Evolutionary conservation across 2,797 vertebrate species (phyloP).

Genomic region (Sebastes hubbsi): DNA sequence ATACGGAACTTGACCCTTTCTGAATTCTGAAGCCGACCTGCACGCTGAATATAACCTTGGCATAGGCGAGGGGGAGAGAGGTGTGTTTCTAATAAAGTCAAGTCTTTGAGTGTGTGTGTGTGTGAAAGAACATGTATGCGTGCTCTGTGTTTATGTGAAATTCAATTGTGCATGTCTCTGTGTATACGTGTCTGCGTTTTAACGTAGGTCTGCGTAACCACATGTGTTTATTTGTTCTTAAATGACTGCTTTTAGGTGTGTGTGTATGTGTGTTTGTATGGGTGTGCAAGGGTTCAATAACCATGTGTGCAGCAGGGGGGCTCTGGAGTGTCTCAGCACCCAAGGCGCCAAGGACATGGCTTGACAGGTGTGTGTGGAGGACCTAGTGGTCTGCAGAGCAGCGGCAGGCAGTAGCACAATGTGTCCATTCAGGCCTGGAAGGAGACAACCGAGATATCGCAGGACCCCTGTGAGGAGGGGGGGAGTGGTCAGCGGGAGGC

Average conservation of each 20-base stretch:
- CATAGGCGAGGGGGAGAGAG: conserved; percentile 24
- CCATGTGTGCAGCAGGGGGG: conserved; percentile 60
- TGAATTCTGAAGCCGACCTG: conserved; percentile 59
- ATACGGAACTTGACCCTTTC: conserved; percentile 75
- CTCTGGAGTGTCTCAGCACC: conserved; percentile 79
- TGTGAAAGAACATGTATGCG: conserved; percentile 3
- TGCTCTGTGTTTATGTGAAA: conserved; percentile 43
- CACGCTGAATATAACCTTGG: conserved; percentile 63
- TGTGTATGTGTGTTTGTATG: background rate
- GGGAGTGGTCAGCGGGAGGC: conserved; percentile 56
- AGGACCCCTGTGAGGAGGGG: conserved; percentile 70
- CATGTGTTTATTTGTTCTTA: conserved; percentile 57
- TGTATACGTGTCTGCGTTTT: conserved; percentile 10
- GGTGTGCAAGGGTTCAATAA: conserved; percentile 49
- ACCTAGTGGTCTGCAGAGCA: conserved; percentile 58
- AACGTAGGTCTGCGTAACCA: background rate
- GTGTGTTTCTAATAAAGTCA: conserved; percentile 76
- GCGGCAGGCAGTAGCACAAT: conserved; percentile 69
- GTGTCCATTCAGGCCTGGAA: conserved; percentile 74
- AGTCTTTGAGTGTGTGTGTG: conserved; percentile 11
- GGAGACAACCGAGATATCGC: conserved; percentile 78
- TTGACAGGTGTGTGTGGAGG: conserved; percentile 80
- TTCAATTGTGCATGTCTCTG: conserved; percentile 44
- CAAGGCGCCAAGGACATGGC: conserved; percentile 75
- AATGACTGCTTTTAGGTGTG: conserved; percentile 30